A percentile compares a stretch with the other conserved stretches of the same genome.
These are phyloP conservation scores for Pemphredon lugubris DNA, from an alignment of 2,888 invertebrate genomes.

Conservation along the genomic window DNA sequence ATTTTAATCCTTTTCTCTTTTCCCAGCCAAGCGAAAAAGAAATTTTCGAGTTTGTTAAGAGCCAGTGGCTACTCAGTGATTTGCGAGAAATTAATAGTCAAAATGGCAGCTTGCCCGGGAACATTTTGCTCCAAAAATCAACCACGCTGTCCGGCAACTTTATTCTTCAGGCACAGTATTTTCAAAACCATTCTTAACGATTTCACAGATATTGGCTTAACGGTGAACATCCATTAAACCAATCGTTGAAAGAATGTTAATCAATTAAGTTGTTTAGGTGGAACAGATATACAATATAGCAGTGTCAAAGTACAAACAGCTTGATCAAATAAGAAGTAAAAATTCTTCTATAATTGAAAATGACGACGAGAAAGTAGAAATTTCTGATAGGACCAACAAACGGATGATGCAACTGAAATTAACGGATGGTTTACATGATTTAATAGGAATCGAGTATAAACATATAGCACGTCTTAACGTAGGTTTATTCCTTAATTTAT, in stretches of 20 bases:
- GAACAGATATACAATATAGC: constrained; percentile 80
- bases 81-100: constrained; percentile 84
- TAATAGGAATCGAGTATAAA: constrained; percentile 88
- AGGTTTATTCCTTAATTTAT: constrained; percentile 65
- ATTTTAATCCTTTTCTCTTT: neutral
- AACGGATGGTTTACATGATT: constrained; percentile 88
- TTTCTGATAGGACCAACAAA: constrained; percentile 83
- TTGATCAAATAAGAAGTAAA: constrained; percentile 81
- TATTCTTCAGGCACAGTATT: constrained; percentile 83
- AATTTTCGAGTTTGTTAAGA: constrained; percentile 83
- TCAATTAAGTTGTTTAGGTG: constrained; percentile 68
- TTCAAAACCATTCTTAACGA: neutral
- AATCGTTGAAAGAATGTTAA: no score
- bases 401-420: constrained; percentile 87
- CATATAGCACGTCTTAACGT: constrained; percentile 84
- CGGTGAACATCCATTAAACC: no score
- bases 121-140: constrained; percentile 82
- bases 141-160: constrained; percentile 83
- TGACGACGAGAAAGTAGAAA: constrained; percentile 82
- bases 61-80: constrained; percentile 87
- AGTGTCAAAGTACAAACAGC: constrained; percentile 75
- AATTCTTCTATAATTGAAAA: constrained; percentile 79
- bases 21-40: constrained; percentile 73
- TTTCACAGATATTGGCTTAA: no score
- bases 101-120: constrained; percentile 84